Evolutionary conservation across 2,888 invertebrate species (phyloP).

Genomic region (Lycocerus yunnanus): DNA sequence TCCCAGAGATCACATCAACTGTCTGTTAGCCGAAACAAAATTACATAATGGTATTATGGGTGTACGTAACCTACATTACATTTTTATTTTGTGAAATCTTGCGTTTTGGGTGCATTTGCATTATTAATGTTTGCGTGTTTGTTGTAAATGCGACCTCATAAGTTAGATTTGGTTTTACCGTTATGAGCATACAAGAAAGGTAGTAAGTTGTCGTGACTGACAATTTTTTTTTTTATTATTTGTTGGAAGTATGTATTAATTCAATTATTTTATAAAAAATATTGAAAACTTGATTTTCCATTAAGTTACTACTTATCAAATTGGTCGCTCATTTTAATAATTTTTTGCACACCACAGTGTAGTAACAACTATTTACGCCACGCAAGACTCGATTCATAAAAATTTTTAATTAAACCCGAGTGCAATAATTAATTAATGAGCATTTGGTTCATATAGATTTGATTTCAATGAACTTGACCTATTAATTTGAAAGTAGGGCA

Average conservation of each 20-base stretch:
- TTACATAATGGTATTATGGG: neutral
- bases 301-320: too few species aligned
- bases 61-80: neutral
- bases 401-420: too few species aligned
- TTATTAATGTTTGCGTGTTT: neutral
- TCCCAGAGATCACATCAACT: neutral
- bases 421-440: neutral
- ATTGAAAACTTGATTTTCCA: neutral
- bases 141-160: neutral
- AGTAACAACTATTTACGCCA: neutral
- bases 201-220: neutral
- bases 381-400: neutral
- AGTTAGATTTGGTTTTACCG: neutral
- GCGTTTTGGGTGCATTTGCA: neutral
- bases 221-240: neutral
- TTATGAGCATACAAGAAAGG: neutral
- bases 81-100: neutral
- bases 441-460: neutral
- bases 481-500: neutral
- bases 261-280: neutral
- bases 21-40: neutral
- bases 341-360: neutral
- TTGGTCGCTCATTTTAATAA: neutral
- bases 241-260: neutral
- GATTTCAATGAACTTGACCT: too few species aligned